Evolutionary conservation across 2,113 vertebrate species (phyloP).

Genomic region (Marmota monax): DNA sequence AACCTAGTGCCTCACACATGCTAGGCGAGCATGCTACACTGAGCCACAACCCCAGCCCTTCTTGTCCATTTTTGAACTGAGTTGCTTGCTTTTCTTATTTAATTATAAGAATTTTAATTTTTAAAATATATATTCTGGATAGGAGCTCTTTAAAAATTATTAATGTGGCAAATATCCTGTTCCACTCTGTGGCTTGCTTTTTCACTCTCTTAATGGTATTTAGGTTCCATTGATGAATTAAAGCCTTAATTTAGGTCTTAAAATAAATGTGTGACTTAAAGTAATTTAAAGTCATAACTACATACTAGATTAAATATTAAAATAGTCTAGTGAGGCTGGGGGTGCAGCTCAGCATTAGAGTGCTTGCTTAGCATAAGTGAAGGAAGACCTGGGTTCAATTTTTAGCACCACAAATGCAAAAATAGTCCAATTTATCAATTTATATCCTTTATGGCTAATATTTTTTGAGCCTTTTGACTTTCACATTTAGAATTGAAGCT

Average conservation of each 20-base stretch:
- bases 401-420: neutral
- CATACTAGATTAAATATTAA: neutral
- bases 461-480: neutral
- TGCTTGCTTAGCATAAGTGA: neutral
- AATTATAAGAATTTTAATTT: neutral
- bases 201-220: neutral
- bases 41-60: neutral
- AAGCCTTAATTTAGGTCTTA: neutral
- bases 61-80: neutral
- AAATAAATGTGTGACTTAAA: neutral
- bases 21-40: no score
- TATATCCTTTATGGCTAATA: neutral
- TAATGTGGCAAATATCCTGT: neutral
- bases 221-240: neutral
- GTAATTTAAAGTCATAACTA: neutral
- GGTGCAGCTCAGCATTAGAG: neutral
- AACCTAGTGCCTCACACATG: no score
- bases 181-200: neutral
- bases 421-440: neutral
- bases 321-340: neutral
- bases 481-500: neutral
- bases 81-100: neutral
- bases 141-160: neutral
- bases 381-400: neutral
- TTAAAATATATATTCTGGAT: neutral